Conservation (phyloP, 1,140 invertebrate genomes). For the Anagrus nilaparvatae region DNA sequence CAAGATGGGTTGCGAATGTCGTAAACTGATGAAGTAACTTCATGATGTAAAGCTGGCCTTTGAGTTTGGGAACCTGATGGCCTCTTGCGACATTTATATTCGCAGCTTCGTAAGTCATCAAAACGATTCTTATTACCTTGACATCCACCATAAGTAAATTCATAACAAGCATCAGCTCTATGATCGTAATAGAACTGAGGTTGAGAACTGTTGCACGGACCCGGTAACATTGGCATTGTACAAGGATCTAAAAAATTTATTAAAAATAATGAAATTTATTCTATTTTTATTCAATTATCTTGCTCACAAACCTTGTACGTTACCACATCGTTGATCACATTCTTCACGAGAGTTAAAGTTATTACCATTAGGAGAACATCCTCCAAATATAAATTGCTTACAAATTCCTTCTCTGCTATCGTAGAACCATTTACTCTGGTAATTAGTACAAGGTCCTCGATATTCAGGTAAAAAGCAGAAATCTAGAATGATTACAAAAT, state of each 20-base stretch:
- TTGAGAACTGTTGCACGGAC: slow-evolving; percentile 58
- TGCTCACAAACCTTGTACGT: slow-evolving; percentile 50
- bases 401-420: slow-evolving; percentile 67
- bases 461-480: slow-evolving; percentile 60
- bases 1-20: slow-evolving; percentile 44
- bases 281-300: slow-evolving; percentile 3
- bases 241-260: slow-evolving; percentile 64
- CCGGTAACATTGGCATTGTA: slow-evolving; percentile 57
- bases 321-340: slow-evolving; percentile 67
- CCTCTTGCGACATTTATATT: slow-evolving; percentile 28
- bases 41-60: slow-evolving; percentile 7
- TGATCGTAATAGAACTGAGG: slow-evolving; percentile 67
- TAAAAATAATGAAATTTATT: no score
- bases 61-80: slow-evolving; percentile 12
- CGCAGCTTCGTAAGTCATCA: slow-evolving; percentile 39
- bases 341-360: slow-evolving; percentile 67
- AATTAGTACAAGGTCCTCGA: slow-evolving; percentile 56
- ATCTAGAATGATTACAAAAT: slow-evolving; percentile 46
- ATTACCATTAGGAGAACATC: slow-evolving; percentile 80
- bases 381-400: slow-evolving; percentile 70
- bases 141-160: slow-evolving; percentile 60
- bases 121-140: slow-evolving; percentile 64
- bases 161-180: slow-evolving; percentile 50
- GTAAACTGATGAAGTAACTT: background rate
- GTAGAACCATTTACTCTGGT: slow-evolving; percentile 64